Evolutionary conservation across 2,888 invertebrate genomes (phyloP), one percentile per base, ranked within the genome.

Genomic region (Cremastinae sp.): DNA sequence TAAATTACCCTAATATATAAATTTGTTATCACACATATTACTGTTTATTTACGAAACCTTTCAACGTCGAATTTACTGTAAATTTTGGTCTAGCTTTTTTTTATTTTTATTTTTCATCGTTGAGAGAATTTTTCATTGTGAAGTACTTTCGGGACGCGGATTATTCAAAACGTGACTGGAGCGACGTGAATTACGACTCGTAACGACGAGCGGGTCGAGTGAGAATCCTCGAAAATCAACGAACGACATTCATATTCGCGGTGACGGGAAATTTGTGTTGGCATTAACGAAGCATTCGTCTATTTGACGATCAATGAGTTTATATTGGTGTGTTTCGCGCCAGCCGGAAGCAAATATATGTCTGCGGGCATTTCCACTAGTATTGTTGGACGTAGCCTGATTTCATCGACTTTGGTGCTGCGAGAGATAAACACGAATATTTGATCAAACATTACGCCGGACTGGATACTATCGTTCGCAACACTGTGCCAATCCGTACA

Each of bases 281-380:
- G 43, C 68, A 58, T 75, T 68, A 62, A 75, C 62, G 62, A 66
- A 58, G 61, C 51, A 45, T 68, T 34, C 36, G 72, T 75, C 75
- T 62, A 68, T 75, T 66, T 58, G 54, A 14, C 22, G 62, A 75
- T 72, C 75, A 58, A 68, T 64, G 68, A 75, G 68, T 58, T 66
- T 22, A 51, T 53, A 47, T 56, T 10, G 12, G 14, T 45, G 18
- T 34, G 34, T 14, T 20, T 14, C 22, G 12, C 12, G 12, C 20
- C n/a, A 16, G 47, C 14, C 28, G 28, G 28, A 28, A 28, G 28
- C 28, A 28, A 28, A 28, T 28, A 28, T 28, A 45, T 58, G 66
- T 47, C 66, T 59, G 53, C 12, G 22, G 41, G 73, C 22, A 12
- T 36, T 45, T 53, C 49, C 0, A 38, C 49, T 54, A 49, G 61